Base-by-base conservation (phyloP, 2,888 invertebrate genomes). In the Ichneumoninae sp. region DNA sequence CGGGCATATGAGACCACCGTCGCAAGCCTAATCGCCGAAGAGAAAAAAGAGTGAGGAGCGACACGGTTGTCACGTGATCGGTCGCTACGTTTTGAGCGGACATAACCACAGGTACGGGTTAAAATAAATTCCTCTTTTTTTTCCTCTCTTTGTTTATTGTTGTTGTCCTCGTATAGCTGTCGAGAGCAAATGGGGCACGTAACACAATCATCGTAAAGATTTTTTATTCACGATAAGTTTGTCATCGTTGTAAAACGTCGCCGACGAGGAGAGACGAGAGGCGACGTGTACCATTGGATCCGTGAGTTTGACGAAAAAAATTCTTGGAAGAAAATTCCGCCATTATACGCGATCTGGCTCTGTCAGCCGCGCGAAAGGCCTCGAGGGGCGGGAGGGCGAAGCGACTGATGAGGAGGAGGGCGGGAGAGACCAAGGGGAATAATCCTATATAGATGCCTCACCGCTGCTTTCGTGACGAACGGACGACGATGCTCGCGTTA, bases 51-150 rank as follows among this genome's bases (percentile, higher is more conserved):
- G 75, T 81, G 86, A 88, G 88, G 90, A 89, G 87, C 82, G 54
- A 71, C 83, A 84, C 89, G 88, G 94, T 44, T 16, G 95, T 96
- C 96, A 96, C 96, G 96, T 96, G 96, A 95, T 94, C 94, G 95
- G 95, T 95, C 95, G 95, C 95, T 95, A 95, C 95, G 95, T 95
- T 94, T 95, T 95, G 95, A 96, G 95, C 95, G 95, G 95, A 95
- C 95, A 40, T 95, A 95, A 95, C 93, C 95, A 78, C 86, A 96
- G 96, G 96, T 96, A 95, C 95, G 95, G 93, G 94, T 94, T 90
- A 76, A 85, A 52, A 74, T 76, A 71, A 33, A 36, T 65, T 50
- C 6, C 33, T 57, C 62, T 66, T 79, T 82, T 66, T 79, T 74
- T 62, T 44, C 57, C 57, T 71, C 33, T 13, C 47, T 70, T 33